Conservation (phyloP, 2,113 vertebrate genomes). For the Oenanthe melanoleuca region DNA sequence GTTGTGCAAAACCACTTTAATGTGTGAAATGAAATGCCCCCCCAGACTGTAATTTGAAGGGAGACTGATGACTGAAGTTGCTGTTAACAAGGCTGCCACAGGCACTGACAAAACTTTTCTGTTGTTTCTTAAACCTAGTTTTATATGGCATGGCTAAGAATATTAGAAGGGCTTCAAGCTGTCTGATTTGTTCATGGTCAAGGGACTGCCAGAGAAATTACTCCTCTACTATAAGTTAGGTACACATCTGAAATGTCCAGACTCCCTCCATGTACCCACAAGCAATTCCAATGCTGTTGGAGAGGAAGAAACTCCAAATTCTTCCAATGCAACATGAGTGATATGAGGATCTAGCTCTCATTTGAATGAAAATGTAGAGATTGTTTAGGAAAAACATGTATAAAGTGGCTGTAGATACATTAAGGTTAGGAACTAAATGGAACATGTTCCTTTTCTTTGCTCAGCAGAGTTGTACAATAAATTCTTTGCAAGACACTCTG, state of each 20-base stretch:
- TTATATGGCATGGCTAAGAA: not conserved
- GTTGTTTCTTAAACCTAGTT: not conserved
- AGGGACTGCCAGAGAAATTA: not conserved
- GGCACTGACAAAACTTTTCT: not conserved
- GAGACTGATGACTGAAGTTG: accelerated
- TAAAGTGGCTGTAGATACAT: not conserved
- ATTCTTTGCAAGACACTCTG: not conserved
- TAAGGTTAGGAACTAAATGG: not conserved
- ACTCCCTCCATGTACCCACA: not conserved
- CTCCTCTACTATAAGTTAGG: accelerated
- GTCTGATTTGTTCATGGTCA: not conserved
- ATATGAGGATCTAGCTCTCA: not conserved
- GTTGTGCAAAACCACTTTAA: not conserved
- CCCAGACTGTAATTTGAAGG: not conserved
- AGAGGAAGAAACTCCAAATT: not conserved
- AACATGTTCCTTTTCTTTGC: not conserved
- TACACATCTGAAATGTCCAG: not conserved
- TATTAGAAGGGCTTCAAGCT: not conserved
- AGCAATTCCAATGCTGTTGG: not conserved
- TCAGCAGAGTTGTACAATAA: not conserved
- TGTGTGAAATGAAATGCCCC: not conserved
- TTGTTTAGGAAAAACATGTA: not conserved
- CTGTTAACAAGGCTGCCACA: not conserved
- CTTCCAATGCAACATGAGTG: not conserved
- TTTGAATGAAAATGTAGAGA: not conserved